Conservation (phyloP, 2,797 vertebrate genomes). For the Mus spretus region DNA sequence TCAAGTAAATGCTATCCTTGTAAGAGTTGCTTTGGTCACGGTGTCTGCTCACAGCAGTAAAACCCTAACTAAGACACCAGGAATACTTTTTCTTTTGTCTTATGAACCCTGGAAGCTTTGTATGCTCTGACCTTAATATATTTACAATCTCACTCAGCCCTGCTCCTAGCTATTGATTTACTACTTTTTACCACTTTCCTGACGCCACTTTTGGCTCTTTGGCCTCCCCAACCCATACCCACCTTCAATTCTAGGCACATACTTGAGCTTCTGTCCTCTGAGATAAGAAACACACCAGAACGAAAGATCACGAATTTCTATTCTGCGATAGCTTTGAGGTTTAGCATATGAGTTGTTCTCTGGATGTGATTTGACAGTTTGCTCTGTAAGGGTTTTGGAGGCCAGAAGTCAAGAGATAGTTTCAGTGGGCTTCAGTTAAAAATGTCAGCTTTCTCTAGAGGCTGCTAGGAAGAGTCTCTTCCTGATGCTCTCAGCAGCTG, state of each 20-base stretch:
- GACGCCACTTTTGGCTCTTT: not conserved
- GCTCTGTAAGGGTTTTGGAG: constrained; percentile 23
- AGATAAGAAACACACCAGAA: constrained; percentile 11
- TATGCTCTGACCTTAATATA: not conserved
- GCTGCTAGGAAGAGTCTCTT: not conserved
- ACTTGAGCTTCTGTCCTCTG: not conserved
- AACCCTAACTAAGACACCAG: not conserved
- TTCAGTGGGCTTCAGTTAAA: not conserved
- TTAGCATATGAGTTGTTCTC: not conserved
- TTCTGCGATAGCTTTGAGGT: not conserved
- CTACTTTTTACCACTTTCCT: not conserved
- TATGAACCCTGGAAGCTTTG: not conserved
- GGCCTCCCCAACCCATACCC: too few species aligned
- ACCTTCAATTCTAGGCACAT: not conserved
- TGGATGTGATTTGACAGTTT: not conserved
- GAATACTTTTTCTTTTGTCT: not conserved
- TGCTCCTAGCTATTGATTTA: not conserved
- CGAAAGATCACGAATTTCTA: not conserved
- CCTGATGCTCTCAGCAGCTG: not conserved
- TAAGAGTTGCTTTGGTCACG: not conserved
- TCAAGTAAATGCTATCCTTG: not conserved
- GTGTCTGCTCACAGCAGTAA: not conserved
- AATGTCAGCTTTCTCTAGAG: not conserved
- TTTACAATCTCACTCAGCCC: too few species aligned
- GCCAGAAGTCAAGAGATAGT: not conserved